A percentile compares a stretch with the other conserved stretches of the same genome.
Conservation (phyloP, 2,888 invertebrate genomes). For the Melieria crassipennis region DNA sequence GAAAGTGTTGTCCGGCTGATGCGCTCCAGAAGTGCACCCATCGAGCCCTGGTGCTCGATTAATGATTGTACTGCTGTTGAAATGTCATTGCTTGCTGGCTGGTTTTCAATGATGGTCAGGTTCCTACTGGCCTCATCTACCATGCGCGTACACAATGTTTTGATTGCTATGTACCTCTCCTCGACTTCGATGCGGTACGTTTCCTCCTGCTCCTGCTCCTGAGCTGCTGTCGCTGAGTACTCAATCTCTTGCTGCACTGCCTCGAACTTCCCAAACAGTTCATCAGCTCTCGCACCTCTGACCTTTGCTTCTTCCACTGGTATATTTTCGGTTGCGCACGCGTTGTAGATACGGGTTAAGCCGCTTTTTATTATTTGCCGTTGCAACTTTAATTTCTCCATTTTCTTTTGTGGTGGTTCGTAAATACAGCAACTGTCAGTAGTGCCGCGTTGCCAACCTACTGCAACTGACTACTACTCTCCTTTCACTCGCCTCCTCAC, state of each 20-base stretch:
- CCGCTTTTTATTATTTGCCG: no score
- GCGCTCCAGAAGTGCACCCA: conserved; percentile 15
- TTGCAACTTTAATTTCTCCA: no score
- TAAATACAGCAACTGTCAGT: no score
- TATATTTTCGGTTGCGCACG: no score
- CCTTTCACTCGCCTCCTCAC: no score
- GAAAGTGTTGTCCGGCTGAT: background rate
- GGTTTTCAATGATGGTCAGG: background rate
- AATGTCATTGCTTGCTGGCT: conserved; percentile 8
- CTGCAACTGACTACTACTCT: no score
- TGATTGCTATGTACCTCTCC: conserved; percentile 27
- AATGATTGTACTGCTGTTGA: conserved; percentile 21
- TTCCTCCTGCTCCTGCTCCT: conserved; percentile 18
- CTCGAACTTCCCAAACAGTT: no score
- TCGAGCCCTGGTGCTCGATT: conserved; percentile 22
- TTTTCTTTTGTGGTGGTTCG: no score
- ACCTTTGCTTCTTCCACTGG: no score
- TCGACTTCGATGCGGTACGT: conserved; percentile 25
- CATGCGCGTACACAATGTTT: conserved; percentile 1
- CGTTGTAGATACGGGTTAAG: no score
- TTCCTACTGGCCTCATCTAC: conserved; percentile 1
- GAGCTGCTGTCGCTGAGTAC: background rate
- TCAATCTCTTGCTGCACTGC: background rate
- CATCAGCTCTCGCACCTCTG: no score
- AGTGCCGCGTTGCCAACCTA: no score